Conservation (phyloP, 2,797 vertebrate genomes). For the Hipposideros larvatus region DNA sequence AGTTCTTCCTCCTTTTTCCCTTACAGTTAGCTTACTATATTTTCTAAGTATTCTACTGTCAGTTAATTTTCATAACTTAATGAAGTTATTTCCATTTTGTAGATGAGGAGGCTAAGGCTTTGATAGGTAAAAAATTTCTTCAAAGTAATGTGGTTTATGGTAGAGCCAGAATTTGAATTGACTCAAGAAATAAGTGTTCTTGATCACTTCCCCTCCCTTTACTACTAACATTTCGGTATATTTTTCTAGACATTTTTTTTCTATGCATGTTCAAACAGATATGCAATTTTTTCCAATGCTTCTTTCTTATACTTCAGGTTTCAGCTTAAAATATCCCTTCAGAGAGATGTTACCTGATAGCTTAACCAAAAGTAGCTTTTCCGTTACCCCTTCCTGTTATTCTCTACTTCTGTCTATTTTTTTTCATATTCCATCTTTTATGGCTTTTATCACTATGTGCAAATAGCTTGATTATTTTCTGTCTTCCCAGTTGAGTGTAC, state of each 20-base stretch:
- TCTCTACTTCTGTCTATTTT: background rate
- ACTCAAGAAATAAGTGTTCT: background rate
- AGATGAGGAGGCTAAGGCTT: background rate
- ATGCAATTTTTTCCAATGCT: fast-evolving
- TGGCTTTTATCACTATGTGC: background rate
- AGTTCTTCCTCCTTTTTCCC: background rate
- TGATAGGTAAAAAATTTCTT: background rate
- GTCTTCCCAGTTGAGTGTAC: background rate
- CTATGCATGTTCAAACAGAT: background rate
- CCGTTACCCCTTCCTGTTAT: background rate
- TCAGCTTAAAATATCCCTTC: constrained; percentile 14
- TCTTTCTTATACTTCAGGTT: background rate
- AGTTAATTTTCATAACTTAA: background rate
- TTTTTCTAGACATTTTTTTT: background rate
- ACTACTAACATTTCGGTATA: background rate
- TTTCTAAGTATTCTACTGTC: background rate
- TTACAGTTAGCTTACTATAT: background rate
- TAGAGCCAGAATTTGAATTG: background rate
- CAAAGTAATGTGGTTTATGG: background rate
- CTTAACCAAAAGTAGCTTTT: background rate
- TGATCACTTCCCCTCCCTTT: background rate
- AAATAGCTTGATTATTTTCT: background rate
- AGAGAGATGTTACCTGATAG: background rate
- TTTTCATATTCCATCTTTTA: background rate
- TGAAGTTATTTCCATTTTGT: background rate